phyloP scores from a whole-genome alignment of 2,113 vertebrate species.

The Ailurus styani region DNA sequence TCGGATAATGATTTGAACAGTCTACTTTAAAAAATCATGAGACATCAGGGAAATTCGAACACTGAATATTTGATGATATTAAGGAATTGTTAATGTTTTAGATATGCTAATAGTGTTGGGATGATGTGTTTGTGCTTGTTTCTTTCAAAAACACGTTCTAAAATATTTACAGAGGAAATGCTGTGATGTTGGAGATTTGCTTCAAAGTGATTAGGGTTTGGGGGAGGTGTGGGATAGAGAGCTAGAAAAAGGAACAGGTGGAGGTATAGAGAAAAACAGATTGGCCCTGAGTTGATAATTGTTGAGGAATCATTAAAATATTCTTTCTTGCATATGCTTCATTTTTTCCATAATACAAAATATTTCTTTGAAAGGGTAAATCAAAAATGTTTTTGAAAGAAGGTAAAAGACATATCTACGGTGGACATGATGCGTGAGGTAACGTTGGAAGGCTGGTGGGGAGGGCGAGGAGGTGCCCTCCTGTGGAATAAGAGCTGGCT shows the following conservation, averaged over 20 bases:
- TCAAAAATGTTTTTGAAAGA: neutral
- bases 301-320: neutral
- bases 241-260: neutral
- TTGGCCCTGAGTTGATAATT: neutral
- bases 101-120: neutral
- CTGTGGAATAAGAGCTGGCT: too few species aligned
- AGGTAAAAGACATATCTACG: neutral
- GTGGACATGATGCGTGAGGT: neutral
- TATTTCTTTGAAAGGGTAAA: neutral
- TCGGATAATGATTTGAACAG: neutral
- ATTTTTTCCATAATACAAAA: neutral
- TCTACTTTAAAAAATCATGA: constrained; percentile 37
- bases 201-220: neutral
- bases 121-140: neutral
- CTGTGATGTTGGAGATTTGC: neutral
- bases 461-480: too few species aligned
- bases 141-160: constrained; percentile 15
- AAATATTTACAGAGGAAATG: constrained; percentile 43
- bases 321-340: neutral
- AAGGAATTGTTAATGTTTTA: constrained; percentile 16
- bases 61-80: neutral
- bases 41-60: neutral
- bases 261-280: neutral
- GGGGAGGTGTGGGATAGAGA: neutral
- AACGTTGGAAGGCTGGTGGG: neutral